Percentiles rank a stretch among this genome's conserved stretches.
phyloP scores from a whole-genome alignment of 2,113 vertebrate genomes.

The Poecilia latipinna region DNA sequence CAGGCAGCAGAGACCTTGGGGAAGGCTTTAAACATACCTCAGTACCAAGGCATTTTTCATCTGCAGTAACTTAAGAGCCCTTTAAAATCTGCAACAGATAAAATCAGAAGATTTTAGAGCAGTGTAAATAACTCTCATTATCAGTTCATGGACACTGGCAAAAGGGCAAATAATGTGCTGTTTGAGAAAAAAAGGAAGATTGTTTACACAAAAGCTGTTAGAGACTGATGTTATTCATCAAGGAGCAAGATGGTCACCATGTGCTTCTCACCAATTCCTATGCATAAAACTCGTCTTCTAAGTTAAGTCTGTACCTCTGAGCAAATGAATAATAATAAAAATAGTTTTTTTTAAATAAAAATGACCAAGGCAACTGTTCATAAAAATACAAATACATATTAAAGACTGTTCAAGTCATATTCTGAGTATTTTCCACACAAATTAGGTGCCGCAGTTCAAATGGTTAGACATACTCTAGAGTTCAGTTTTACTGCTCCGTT shows the following conservation, averaged over 20 bases:
- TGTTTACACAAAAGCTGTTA: constrained; percentile 48
- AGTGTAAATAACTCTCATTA: constrained; percentile 50
- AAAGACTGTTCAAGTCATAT: neutral
- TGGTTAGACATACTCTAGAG: neutral
- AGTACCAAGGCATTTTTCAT: constrained; percentile 49
- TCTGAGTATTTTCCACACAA: neutral
- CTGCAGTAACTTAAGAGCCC: constrained; percentile 50
- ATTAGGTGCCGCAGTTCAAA: neutral
- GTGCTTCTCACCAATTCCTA: neutral
- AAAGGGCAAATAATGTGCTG: constrained; percentile 42
- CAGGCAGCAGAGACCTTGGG: constrained; percentile 49
- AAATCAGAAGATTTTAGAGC: constrained; percentile 50
- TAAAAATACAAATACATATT: neutral
- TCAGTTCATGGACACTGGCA: constrained; percentile 12
- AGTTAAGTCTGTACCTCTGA: neutral
- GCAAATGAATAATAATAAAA: neutral
- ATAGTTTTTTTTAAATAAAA: neutral
- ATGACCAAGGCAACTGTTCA: neutral
- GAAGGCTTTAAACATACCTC: constrained; percentile 34
- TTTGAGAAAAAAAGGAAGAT: constrained; percentile 6
- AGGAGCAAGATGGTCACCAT: neutral
- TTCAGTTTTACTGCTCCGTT: no score
- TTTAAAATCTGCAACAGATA: constrained; percentile 34
- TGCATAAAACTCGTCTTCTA: neutral
- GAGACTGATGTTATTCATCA: constrained; percentile 9